Base-by-base conservation (phyloP, 2,797 vertebrate genomes). In the Cirrhinus mrigala region DNA sequence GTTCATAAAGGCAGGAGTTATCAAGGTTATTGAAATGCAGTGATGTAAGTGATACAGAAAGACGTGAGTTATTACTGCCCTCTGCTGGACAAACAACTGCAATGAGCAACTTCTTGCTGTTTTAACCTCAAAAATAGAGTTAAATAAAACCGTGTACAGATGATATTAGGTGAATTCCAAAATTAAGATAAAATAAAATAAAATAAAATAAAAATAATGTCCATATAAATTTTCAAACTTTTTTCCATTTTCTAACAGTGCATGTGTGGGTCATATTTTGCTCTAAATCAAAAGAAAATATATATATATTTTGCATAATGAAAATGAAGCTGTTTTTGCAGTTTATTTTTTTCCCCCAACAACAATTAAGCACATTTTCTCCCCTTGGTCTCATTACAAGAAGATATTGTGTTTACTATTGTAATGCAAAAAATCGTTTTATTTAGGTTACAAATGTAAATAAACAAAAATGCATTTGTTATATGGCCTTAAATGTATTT, bases 51-150 rank as follows among this genome's bases (percentile, higher is more conserved):
- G 33, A 81, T 22, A 3, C 14, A 81, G 46, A 68, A 0, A 81
- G 15, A 29, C 24, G 4, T 6, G 46, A 44, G 29, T 76, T 27
- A 71, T 33, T 66, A 56, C 54, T 60, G 83, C 74, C 83, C 87
- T 74, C 88, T 89, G 70, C 27, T 60, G 44, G 58, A 74, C 18
- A 48, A 24, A 71, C 60, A 71, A 9, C 2, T 81, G 9, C 66
- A 22, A 48, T 3, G 62, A 54, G 9, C 8, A 79, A 56, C 27
- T 54, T 70, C 5, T 44, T 4, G 20, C 9, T 44, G 37, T n/a
- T n/a, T 70, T 15, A 15, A 44, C n/a, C 64, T 40, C 33, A 68
- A 40, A 68, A 33, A 64, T 0, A 6, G 37, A 1, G 18, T 11
- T 18, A 15, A 24, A 8, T 15, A 7, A 24, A 14, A 24, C 22